Conservation (phyloP, 2,888 invertebrate species). For the Masnerella sp. region DNA sequence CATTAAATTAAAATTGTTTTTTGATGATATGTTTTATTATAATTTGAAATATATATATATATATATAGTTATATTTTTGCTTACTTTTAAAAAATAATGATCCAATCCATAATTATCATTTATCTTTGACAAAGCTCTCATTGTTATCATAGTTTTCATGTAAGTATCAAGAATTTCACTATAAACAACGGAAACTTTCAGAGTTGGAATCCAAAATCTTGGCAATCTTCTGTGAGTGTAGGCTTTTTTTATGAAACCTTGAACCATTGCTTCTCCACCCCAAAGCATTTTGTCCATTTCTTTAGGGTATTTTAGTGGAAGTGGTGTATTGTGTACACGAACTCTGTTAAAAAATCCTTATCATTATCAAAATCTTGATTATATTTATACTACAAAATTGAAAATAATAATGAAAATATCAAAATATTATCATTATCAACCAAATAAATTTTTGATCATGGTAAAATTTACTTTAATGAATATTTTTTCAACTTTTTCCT, state of each 20-base stretch:
- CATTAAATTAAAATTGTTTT: slow-evolving; percentile 82
- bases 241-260: slow-evolving; percentile 79
- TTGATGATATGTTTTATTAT: slow-evolving; percentile 18
- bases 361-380: too few relatives aligned
- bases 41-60: too few relatives aligned
- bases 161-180: slow-evolving; percentile 93
- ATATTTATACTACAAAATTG: too few relatives aligned
- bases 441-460: too few relatives aligned
- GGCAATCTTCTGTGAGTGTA: slow-evolving; percentile 83
- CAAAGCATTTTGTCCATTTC: slow-evolving; percentile 93
- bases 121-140: slow-evolving; percentile 89
- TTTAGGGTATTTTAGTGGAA: slow-evolving; percentile 87
- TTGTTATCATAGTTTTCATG: slow-evolving; percentile 90
- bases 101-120: slow-evolving; percentile 96
- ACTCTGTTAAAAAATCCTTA: too few relatives aligned
- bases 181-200: slow-evolving; percentile 89
- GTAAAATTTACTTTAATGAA: too few relatives aligned
- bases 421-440: too few relatives aligned
- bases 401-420: too few relatives aligned
- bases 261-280: slow-evolving; percentile 97
- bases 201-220: slow-evolving; percentile 91
- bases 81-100: slow-evolving; percentile 91
- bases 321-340: slow-evolving; percentile 86
- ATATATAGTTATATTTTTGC: slow-evolving; percentile 28
- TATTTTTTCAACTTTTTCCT: too few relatives aligned